Base-by-base conservation (phyloP, 2,797 vertebrate genomes). In the Poeciliopsis infans region DNA sequence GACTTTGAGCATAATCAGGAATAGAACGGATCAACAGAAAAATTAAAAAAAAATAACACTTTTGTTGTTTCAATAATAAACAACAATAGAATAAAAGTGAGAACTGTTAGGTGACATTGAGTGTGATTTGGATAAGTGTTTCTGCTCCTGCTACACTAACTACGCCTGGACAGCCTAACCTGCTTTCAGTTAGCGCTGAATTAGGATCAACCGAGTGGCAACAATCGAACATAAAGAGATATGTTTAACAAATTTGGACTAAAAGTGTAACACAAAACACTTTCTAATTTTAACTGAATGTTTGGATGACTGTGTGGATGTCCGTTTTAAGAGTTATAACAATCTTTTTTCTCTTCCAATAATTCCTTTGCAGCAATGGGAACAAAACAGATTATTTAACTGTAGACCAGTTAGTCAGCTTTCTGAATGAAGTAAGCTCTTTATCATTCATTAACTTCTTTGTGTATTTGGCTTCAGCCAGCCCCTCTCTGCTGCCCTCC, bases 341-440 rank as follows among this genome's bases (percentile, higher is more conserved):
- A 85, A 75, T 94, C 79, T 87, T 57, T 85, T 81, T 80, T 95
- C 90, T 91, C 96, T 96, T 96, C 96, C 97, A 97, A 98, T 97
- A 96, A 98, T 98, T 98, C 96, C 97, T 99, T 99, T 99, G 96
- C 98, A 99, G 98, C 98, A 99, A 99, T 97, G 98, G 97, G 96
- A 98, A 97, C 97, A 99, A 99, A 98, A 98, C 96, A 97, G 98
- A 99, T 99, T 99, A 97, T 99, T 99, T 99, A 99, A 99, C 97
- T 96, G 97, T 99, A 99, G 98, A 99, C 96, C 98, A 99, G 97
- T 99, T 99, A 99, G 98, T 99, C 98, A 99, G 98, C 98, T 99
- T 99, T 99, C 98, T 99, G 97, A 99, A 99, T 97, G 98, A 99
- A 99, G 98, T 99, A 99, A 99, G 98, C 97, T 97, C 97, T 98